Percentiles rank a stretch among this genome's conserved stretches.
These are phyloP conservation scores for Agelas oroides DNA, from an alignment of 37 sponge, comb jelly and placozoan species.

Conservation along the genomic window DNA sequence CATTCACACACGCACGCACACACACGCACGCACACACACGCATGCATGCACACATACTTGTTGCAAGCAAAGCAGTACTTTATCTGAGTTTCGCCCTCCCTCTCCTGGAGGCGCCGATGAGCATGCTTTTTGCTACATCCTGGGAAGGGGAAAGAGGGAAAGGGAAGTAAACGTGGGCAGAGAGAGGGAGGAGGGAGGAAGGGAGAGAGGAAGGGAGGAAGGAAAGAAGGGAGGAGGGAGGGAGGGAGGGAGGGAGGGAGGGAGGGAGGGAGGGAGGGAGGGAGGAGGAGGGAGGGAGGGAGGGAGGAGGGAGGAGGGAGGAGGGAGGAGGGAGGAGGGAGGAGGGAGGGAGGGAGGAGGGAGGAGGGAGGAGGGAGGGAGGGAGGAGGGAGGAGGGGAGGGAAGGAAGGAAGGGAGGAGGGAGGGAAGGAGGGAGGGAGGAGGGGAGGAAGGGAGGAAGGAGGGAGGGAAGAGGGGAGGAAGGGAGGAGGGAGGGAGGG, in stretches of 20 bases:
- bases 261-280: slow-evolving; percentile 15
- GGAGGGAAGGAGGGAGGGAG: background rate
- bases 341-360: too few species aligned
- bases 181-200: slow-evolving; percentile 29
- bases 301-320: background rate
- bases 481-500: background rate
- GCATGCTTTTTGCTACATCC: too few species aligned
- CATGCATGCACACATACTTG: background rate
- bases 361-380: too few species aligned
- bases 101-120: too few species aligned
- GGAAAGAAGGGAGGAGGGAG: slow-evolving; percentile 34
- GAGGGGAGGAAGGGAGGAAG: background rate
- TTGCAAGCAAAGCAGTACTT: slow-evolving; percentile 1
- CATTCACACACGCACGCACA: too few species aligned
- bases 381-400: background rate
- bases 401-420: slow-evolving; percentile 39
- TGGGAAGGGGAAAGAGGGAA: background rate
- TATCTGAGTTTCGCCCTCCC: too few species aligned
- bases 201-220: slow-evolving; percentile 32
- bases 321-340: background rate
- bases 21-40: too few species aligned
- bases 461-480: slow-evolving; percentile 16
- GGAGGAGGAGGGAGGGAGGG: slow-evolving; percentile 1
- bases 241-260: too few species aligned
- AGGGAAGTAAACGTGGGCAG: background rate